Base-by-base conservation (phyloP, 2,888 invertebrate species). In the Nipponacmea schrenckii region DNA sequence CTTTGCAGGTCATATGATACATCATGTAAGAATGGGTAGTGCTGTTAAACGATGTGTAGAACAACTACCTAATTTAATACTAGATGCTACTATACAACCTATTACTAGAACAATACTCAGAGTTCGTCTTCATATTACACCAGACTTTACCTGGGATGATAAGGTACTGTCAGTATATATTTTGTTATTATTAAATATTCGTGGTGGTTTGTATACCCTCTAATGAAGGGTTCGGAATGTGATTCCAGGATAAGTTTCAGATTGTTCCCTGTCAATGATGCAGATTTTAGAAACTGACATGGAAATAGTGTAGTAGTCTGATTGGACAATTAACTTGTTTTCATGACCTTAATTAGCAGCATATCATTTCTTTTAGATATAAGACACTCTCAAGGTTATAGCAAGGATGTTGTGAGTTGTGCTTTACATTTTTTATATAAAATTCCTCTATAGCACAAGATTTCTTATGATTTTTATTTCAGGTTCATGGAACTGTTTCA, bases 11-110 rank as follows among this genome's bases (percentile, higher is more conserved):
- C 91, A 92, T 79, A 89, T 95, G 70, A 90, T 96, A 62, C 92
- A 94, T 4, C 94, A 96, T 88, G 92, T 93, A 56, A 93, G 92
- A 82, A 92, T 93, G 86, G 97, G 94, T 0, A 90, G 91, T 3
- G 90, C 93, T 45, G 91, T 98, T 0, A 95, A 95, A 87, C 93
- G 93, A 80, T 96, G 94, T 80, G 94, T 95, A 0, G 92, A 93
- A 24, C 94, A 96, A 82, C 93, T 99, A 83, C 99, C 99, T 0
- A 84, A 92, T 0, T 87, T 99, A 3, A 93, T 94, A 45, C 92
- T 97, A 83, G 94, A 95, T 45, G 93, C 96, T 0, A 92, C 90
- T 44, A 90, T 99, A 12, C 97, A 98, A 85, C 99, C 99, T 0
- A 98, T 99, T 79, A 99, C 99, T 0, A 92, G 97, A 65, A 96